Conservation (phyloP, 2,888 invertebrate species). For the Geophilus truncorum region DNA sequence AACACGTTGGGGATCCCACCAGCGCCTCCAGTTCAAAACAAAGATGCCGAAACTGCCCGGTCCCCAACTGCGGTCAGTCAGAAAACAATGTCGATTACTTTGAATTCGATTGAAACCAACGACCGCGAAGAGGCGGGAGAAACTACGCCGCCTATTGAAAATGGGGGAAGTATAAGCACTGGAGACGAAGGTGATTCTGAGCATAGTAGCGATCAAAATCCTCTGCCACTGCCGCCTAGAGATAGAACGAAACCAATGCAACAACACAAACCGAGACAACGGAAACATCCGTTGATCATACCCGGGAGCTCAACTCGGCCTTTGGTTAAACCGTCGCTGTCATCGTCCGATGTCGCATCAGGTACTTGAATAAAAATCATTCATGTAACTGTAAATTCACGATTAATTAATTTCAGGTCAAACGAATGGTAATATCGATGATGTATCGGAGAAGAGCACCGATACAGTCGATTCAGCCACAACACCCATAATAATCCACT, state of each 20-base stretch:
- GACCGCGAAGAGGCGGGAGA: neutral
- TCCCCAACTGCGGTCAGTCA: neutral
- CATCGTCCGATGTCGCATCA: conserved; percentile 28
- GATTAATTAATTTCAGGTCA: neutral
- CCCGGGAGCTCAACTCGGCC: conserved; percentile 48
- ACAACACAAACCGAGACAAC: conserved; percentile 62
- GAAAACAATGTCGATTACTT: neutral
- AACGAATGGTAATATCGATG: neutral
- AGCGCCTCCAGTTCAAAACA: conserved; percentile 27
- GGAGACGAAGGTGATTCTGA: conserved; percentile 36
- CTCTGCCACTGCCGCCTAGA: conserved; percentile 72
- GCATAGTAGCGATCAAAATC: conserved; percentile 53
- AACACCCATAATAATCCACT: neutral
- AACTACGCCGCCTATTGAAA: neutral
- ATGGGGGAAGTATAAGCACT: neutral
- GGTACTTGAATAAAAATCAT: too few species aligned
- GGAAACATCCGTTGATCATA: conserved; percentile 75
- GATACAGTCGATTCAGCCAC: conserved; percentile 16
- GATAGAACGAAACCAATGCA: conserved; percentile 59
- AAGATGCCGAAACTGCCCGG: conserved; percentile 29
- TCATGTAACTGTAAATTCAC: too few species aligned
- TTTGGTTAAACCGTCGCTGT: conserved; percentile 38
- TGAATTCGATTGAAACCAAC: neutral
- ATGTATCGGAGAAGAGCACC: neutral
- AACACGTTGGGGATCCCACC: neutral